Evolutionary conservation across 2,113 vertebrate genomes (phyloP), one percentile per base, ranked within the genome.

Genomic region (Tichodroma muraria): DNA sequence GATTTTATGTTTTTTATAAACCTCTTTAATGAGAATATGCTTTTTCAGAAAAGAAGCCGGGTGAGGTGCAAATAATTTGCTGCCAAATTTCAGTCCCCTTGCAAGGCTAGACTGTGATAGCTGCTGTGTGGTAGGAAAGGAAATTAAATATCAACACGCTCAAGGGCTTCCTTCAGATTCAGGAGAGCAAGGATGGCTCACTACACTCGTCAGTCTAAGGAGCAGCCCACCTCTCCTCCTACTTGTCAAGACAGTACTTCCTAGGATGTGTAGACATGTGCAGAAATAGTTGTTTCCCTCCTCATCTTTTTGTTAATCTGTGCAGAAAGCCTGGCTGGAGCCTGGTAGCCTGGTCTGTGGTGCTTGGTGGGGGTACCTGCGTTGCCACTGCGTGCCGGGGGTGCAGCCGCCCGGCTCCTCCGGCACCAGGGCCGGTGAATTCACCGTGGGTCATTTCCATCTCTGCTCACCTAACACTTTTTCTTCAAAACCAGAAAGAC

Each of bases 401-500:
- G 6, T 15, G 53, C n/a, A 88, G 31, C 17, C 0, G 0, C 24
- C 27, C 0, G 0, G 15, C 30, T 69, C 30, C 33, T 54, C 17
- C 35, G 5, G 2, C 10, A 10, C 21, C 0, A 2, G 4, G 13
- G 8, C 6, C 25, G 8, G 19, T 2, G 3, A 49, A 38, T 19
- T 84, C 38, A 53, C 19, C 30, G 0, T 3, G 8, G 0, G 0
- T 31, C 1, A 0, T 31, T 90, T 86, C 45, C 50, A 47, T 30
- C 22, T 77, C 15, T 31, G 72, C 81, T 81, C n/a, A 76, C 2
- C 0, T 50, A 80, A 60, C 8, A 24, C 3, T 80, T 77, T 95
- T 88, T 75, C 83, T 91, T 92, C 77, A 72, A 77, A 79, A 86
- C 80, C 93, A 98, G 98, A 97, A 98, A 96, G 97, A 98, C 50